These are phyloP conservation scores for Phyto melanocephala DNA, from an alignment of 2,888 invertebrate genomes.

Conservation along the genomic window DNA sequence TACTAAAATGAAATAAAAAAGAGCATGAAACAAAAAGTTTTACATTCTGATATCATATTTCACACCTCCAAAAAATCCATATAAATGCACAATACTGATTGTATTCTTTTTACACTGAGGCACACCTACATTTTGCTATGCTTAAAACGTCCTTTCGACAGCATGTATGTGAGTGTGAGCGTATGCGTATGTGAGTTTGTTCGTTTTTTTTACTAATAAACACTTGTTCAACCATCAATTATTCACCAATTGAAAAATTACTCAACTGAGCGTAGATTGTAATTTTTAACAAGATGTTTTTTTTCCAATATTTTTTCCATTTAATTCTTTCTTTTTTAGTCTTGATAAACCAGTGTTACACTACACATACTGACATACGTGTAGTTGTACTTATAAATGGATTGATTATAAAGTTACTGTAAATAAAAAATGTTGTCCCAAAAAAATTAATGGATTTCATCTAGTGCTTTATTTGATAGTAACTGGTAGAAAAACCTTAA, in stretches of 20 bases:
- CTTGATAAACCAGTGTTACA: constrained; percentile 41
- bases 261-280: constrained; percentile 72
- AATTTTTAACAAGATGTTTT: constrained; percentile 57
- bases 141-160: background rate
- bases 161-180: background rate
- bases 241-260: constrained; percentile 78
- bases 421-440: too few species aligned
- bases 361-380: too few species aligned
- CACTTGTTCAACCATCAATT: constrained; percentile 73
- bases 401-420: background rate
- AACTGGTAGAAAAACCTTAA: too few species aligned
- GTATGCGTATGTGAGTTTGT: background rate
- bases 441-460: too few species aligned
- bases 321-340: background rate
- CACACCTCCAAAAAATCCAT: constrained; percentile 47
- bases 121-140: constrained; percentile 4
- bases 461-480: too few species aligned
- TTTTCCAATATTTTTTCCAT: constrained; percentile 28
- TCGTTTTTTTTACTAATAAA: constrained; percentile 55
- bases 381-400: too few species aligned
- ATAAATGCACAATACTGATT: constrained; percentile 6
- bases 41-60: constrained; percentile 56
- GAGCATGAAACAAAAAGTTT: constrained; percentile 48
- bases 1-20: constrained; percentile 1
- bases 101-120: background rate